phyloP scores from a whole-genome alignment of 1,140 invertebrate genomes.

The Procambarus virginalis region DNA sequence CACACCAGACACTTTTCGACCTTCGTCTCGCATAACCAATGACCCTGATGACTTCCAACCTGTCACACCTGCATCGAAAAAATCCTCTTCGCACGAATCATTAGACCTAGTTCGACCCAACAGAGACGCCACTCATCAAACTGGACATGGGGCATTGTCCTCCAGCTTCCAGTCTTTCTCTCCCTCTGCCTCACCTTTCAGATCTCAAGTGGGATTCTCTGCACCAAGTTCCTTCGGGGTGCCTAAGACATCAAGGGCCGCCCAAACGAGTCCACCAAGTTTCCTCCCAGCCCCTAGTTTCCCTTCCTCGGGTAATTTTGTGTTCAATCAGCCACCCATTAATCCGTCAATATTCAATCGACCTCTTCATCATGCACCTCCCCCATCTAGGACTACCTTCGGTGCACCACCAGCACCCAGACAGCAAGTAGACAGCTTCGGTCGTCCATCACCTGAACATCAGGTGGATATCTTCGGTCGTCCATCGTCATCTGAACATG shows the following conservation, averaged over 20 bases:
- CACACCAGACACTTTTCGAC: conserved; percentile 48
- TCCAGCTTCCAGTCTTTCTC: conserved; percentile 50
- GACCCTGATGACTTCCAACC: conserved; percentile 53
- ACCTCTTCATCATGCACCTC: conserved; percentile 16
- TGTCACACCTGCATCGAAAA: conserved; percentile 27
- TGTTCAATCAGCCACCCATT: conserved; percentile 48
- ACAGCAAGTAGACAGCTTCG: conserved; percentile 4
- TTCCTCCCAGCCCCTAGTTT: conserved; percentile 31
- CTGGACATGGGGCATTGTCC: conserved; percentile 1
- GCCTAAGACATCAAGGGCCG: not conserved
- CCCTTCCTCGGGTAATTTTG: conserved; percentile 44
- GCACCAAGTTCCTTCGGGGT: not conserved
- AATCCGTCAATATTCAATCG: conserved; percentile 28
- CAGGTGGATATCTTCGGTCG: not conserved
- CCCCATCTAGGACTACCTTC: conserved; percentile 8
- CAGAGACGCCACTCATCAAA: conserved; percentile 32
- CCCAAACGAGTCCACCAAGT: not conserved
- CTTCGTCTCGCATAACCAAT: conserved; percentile 44
- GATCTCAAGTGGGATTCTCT: not conserved
- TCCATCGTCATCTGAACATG: not conserved
- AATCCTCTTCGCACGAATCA: not conserved
- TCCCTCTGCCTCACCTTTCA: not conserved
- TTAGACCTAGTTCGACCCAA: conserved; percentile 36
- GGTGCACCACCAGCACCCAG: not conserved
- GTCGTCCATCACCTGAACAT: not conserved